These are phyloP conservation scores for Pomatorhinus ruficollis DNA, from an alignment of 2,113 vertebrate genomes.

Conservation along the genomic window DNA sequence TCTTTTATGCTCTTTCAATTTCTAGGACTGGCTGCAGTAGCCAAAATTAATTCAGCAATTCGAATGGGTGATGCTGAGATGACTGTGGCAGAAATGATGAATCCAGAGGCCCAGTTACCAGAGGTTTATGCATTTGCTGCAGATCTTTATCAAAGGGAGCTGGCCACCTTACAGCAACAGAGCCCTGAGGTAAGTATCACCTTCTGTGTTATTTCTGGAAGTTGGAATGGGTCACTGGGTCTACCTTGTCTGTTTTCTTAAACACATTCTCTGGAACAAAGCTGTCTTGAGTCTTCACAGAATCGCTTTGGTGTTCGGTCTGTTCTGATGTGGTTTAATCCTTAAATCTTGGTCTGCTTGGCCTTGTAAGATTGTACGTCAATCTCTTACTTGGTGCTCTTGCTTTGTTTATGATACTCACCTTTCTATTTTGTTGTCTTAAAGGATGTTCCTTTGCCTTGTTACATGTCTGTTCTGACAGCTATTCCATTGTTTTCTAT, in stretches of 20 bases:
- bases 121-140: constrained; percentile 88
- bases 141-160: constrained; percentile 91
- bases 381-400: background rate
- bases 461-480: background rate
- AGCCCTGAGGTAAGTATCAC: constrained; percentile 80
- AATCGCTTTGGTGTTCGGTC: background rate
- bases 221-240: background rate
- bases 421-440: background rate
- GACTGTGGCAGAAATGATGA: constrained; percentile 90
- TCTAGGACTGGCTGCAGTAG: constrained; percentile 86
- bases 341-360: background rate
- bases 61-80: constrained; percentile 82
- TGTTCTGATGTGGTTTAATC: background rate
- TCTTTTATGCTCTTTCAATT: background rate
- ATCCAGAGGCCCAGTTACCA: constrained; percentile 91
- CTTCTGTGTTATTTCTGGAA: background rate
- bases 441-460: background rate
- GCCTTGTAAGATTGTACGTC: background rate
- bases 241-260: background rate
- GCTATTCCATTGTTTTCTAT: background rate
- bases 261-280: background rate
- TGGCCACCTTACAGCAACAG: constrained; percentile 91
- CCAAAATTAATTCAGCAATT: constrained; percentile 87
- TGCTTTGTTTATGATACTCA: background rate
- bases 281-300: background rate